These are phyloP conservation scores for Coleophora deauratella DNA, from an alignment of 2,888 invertebrate species.

Conservation along the genomic window DNA sequence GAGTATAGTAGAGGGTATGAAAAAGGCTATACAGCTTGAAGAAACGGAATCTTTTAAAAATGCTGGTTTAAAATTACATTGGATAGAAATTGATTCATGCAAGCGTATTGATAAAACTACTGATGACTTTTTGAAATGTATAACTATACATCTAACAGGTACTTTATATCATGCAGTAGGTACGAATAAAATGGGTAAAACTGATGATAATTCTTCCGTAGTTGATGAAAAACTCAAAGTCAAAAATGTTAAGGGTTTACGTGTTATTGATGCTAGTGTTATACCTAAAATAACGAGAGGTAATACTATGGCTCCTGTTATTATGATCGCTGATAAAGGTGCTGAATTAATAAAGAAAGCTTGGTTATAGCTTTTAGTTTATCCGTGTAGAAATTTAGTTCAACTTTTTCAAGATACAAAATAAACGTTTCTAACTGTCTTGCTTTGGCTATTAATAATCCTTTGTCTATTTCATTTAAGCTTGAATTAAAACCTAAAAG, in stretches of 20 bases:
- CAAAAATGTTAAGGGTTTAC: background rate
- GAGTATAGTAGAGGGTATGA: slow-evolving; percentile 21
- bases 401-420: too few species aligned
- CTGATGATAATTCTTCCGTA: slow-evolving; percentile 31
- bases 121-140: slow-evolving; percentile 42
- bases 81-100: slow-evolving; percentile 33
- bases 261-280: background rate
- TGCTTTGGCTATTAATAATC: too few species aligned
- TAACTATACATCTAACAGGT: slow-evolving; percentile 31
- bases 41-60: slow-evolving; percentile 33
- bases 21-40: slow-evolving; percentile 26
- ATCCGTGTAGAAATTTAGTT: too few species aligned
- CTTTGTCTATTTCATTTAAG: too few species aligned
- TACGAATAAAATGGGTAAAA: slow-evolving; percentile 69
- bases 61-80: slow-evolving; percentile 28
- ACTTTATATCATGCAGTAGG: slow-evolving; percentile 69
- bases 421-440: too few species aligned
- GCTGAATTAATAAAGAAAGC: background rate
- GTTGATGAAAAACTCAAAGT: background rate
- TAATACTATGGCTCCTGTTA: background rate
- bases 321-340: slow-evolving; percentile 2
- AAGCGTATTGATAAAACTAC: slow-evolving; percentile 21
- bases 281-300: background rate
- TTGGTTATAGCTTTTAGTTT: too few species aligned
- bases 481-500: too few species aligned